These are phyloP conservation scores for Corbicula japonica DNA, from an alignment of 2,888 invertebrate genomes.

Conservation along the genomic window DNA sequence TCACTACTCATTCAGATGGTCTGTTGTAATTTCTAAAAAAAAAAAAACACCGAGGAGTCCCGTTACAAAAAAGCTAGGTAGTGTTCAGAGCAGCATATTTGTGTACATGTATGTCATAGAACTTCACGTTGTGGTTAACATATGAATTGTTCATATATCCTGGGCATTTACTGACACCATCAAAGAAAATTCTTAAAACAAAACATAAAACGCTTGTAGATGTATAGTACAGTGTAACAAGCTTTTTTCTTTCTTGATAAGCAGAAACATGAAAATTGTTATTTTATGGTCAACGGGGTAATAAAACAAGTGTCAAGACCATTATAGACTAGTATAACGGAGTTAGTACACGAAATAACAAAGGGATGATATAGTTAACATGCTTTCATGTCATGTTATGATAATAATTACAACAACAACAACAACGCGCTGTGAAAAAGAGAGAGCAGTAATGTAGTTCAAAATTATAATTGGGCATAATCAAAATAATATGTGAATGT, in stretches of 20 bases:
- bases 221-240: constrained; percentile 6
- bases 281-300: constrained; percentile 3
- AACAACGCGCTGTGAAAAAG: background rate
- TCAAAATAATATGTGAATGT: too few species aligned
- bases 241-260: background rate
- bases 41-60: too few species aligned
- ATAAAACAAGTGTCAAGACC: constrained; percentile 7
- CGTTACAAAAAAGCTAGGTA: too few species aligned
- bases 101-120: too few species aligned
- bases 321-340: background rate
- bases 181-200: constrained; percentile 1
- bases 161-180: too few species aligned
- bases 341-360: background rate
- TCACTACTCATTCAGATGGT: too few species aligned
- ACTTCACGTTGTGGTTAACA: too few species aligned
- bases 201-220: constrained; percentile 1
- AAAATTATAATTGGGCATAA: too few species aligned
- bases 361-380: background rate
- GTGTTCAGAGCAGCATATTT: too few species aligned
- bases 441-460: too few species aligned
- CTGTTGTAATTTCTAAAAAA: too few species aligned
- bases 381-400: constrained; percentile 8
- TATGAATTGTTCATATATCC: too few species aligned
- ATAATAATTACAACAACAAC: background rate
- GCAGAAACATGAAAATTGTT: background rate